These are phyloP conservation scores for Adela reaumurella DNA, from an alignment of 2,888 invertebrate species.

Conservation along the genomic window DNA sequence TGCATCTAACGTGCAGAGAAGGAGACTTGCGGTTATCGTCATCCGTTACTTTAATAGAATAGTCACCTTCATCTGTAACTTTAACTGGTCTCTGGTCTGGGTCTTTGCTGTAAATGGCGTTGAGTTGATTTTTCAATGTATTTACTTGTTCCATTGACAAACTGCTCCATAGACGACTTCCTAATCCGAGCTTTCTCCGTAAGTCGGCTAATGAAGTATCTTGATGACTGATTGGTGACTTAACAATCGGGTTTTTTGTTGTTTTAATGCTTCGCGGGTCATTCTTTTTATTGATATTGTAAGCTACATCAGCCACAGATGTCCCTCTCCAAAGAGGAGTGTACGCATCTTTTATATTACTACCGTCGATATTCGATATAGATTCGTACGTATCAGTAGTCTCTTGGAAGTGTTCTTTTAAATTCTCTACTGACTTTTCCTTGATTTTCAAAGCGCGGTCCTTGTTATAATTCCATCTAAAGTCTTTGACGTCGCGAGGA, in stretches of 20 bases:
- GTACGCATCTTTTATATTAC: slow-evolving; percentile 61
- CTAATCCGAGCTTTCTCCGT: slow-evolving; percentile 58
- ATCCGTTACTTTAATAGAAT: slow-evolving; percentile 59
- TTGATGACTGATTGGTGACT: slow-evolving; percentile 28
- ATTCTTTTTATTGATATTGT: slow-evolving; percentile 62
- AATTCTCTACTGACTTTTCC: slow-evolving; percentile 84
- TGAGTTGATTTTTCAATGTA: slow-evolving; percentile 73
- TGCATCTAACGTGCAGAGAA: slow-evolving; percentile 55
- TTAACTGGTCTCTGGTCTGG: slow-evolving; percentile 35
- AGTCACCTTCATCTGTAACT: slow-evolving; percentile 45
- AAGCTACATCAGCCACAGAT: slow-evolving; percentile 77
- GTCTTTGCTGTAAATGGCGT: slow-evolving; percentile 74
- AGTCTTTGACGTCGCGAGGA: slow-evolving; percentile 68
- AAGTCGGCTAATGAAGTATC: slow-evolving; percentile 42
- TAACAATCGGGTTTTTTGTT: slow-evolving; percentile 20
- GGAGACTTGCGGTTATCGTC: slow-evolving; percentile 26
- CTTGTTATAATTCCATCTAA: slow-evolving; percentile 71
- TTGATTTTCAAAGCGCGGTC: slow-evolving; percentile 77
- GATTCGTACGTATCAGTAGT: slow-evolving; percentile 48
- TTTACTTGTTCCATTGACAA: slow-evolving; percentile 80
- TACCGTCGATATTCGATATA: neutral
- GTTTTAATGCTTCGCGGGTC: slow-evolving; percentile 36
- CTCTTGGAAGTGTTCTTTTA: slow-evolving; percentile 72
- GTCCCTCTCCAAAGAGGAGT: slow-evolving; percentile 82
- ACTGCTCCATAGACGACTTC: slow-evolving; percentile 78